Base-by-base conservation (phyloP, 2,797 vertebrate species). In the Valencia hispanica region DNA sequence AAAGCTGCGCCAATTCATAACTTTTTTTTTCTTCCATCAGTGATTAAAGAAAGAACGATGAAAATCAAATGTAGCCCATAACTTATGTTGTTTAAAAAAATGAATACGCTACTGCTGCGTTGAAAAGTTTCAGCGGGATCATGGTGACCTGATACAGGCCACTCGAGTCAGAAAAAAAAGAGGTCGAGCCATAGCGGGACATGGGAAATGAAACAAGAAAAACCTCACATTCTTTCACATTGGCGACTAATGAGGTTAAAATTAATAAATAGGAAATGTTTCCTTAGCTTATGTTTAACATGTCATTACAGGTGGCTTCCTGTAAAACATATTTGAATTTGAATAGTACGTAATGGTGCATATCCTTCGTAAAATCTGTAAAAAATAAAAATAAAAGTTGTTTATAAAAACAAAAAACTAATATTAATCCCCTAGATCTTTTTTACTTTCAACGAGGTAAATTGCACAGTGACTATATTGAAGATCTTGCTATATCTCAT, bases 91-190 rank as follows among this genome's bases (percentile, higher is more conserved):
- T 25, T 25, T 1, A 66, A 66, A 41, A 66, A 41, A 5, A 25
- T 34, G 11, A 6, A 66, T 12, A 66, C 11, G 10, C 22, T 65
- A 6, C 34, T 22, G 15, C 22, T 25, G 25, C 22, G 22, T 22
- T 30, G 25, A 43, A 39, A 87, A 74, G 57, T 89, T 89, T 84
- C 84, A 74, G 51, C 27, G 71, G 73, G 73, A 75, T 73, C 73
- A 73, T 72, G 70, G 71, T 39, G 65, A 84, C 74, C 75, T 79
- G 88, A 89, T 84, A 80, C 79, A 87, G 89, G 77, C 63, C 79
- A 75, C 79, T 75, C 14, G 20, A 48, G 41, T 73, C 81, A 71
- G 57, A 70, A 84, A 69, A 80, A 30, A 30, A 41, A 68, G 65
- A 45, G 73, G 50, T 70, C 20, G 74, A 85, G 87, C 85, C 87